A percentile compares a stretch with the other conserved stretches of the same genome.
These are phyloP conservation scores for Margaritifera margaritifera DNA, from an alignment of 2,888 invertebrate species.

Conservation along the genomic window DNA sequence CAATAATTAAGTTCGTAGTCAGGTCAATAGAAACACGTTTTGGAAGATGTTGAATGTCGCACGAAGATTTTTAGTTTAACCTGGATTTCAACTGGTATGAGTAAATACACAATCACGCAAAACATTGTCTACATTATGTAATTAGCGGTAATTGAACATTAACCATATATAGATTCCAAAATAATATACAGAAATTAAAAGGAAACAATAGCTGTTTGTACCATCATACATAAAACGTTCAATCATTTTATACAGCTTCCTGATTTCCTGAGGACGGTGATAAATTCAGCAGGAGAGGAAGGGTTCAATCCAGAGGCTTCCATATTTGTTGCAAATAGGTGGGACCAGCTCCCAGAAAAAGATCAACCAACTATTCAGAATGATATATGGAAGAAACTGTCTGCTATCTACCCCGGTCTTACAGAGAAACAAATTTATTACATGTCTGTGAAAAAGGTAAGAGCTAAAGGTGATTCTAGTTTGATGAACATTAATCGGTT, in stretches of 20 bases:
- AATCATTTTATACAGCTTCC: constrained; percentile 44
- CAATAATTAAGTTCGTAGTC: too few species aligned
- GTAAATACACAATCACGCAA: too few species aligned
- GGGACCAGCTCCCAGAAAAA: constrained; percentile 55
- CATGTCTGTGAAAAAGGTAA: constrained; percentile 50
- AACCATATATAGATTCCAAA: too few species aligned
- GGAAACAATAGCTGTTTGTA: not conserved
- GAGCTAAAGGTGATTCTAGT: not conserved
- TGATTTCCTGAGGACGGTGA: constrained; percentile 45
- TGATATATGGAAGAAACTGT: constrained; percentile 43
- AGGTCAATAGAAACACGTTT: too few species aligned
- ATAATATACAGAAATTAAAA: not conserved
- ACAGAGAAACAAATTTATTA: constrained; percentile 41
- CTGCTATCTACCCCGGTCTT: constrained; percentile 43
- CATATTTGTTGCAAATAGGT: constrained; percentile 67
- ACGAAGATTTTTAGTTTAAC: too few species aligned
- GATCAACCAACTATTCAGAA: constrained; percentile 42
- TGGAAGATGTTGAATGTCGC: too few species aligned
- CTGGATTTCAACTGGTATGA: too few species aligned
- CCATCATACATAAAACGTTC: not conserved
- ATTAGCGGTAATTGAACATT: too few species aligned
- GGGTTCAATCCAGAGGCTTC: constrained; percentile 59
- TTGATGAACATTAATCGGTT: not conserved
- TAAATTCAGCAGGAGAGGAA: constrained; percentile 35
- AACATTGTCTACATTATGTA: too few species aligned